A percentile compares a stretch with the other conserved stretches of the same genome.
Conservation (phyloP, 2,888 invertebrate species). For the Bombylius discolor region DNA sequence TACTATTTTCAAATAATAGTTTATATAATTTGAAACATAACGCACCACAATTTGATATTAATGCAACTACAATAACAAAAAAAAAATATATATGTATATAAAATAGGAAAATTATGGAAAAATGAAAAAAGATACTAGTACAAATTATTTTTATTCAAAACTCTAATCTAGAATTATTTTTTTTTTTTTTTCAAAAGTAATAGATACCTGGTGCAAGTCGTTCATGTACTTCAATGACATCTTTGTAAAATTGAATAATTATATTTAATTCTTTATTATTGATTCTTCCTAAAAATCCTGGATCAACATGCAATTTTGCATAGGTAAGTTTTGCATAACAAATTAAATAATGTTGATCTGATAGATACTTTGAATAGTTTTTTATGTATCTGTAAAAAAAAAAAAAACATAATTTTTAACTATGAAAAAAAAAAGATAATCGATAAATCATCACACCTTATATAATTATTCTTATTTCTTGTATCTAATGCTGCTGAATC, state of each 20-base stretch:
- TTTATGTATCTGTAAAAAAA: slow-evolving; percentile 41
- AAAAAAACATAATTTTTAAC: too few species aligned
- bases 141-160: too few species aligned
- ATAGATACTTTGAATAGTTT: slow-evolving; percentile 49
- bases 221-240: slow-evolving; percentile 47
- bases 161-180: too few species aligned
- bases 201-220: slow-evolving; percentile 49
- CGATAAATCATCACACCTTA: slow-evolving; percentile 27
- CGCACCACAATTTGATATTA: slow-evolving; percentile 51
- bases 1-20: slow-evolving; percentile 56
- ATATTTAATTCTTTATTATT: slow-evolving; percentile 46
- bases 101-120: too few species aligned
- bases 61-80: slow-evolving; percentile 44
- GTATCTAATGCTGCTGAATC: slow-evolving; percentile 46
- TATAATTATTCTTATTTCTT: slow-evolving; percentile 37
- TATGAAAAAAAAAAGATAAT: too few species aligned
- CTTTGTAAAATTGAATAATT: slow-evolving; percentile 51
- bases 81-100: too few species aligned
- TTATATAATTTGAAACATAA: slow-evolving; percentile 64
- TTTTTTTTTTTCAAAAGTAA: too few species aligned
- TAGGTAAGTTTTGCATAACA: slow-evolving; percentile 60
- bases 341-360: slow-evolving; percentile 58
- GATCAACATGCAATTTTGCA: slow-evolving; percentile 48
- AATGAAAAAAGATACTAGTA: too few species aligned
- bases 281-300: slow-evolving; percentile 39